A percentile compares a stretch with the other conserved stretches of the same genome.
Evolutionary conservation across 2,888 invertebrate genomes (phyloP).

Genomic region (Cynaeus angustus): DNA sequence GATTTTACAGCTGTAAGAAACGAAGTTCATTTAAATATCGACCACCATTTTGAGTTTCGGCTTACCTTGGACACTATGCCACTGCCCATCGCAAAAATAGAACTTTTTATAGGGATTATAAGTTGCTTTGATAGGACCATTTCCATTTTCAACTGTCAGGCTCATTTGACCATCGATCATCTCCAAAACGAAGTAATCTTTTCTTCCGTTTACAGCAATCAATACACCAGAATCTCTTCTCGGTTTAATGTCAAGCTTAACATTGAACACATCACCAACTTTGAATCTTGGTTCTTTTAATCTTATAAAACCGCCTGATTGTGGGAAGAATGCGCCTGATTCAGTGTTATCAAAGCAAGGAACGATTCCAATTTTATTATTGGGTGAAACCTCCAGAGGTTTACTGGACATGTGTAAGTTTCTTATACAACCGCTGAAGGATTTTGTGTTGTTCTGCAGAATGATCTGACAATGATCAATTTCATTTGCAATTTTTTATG

Average conservation of each 20-base stretch:
- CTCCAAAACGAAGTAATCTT: constrained; percentile 90
- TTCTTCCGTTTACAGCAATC: constrained; percentile 87
- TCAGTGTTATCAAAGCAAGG: constrained; percentile 88
- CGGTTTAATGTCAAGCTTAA: constrained; percentile 91
- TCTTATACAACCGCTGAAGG: constrained; percentile 89
- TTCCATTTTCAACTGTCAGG: constrained; percentile 88
- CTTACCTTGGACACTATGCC: constrained; percentile 90
- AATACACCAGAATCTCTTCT: constrained; percentile 89
- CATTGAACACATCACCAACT: constrained; percentile 85
- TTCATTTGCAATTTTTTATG: not conserved
- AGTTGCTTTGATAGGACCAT: constrained; percentile 84
- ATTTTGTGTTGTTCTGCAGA: constrained; percentile 72
- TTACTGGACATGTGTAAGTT: constrained; percentile 83
- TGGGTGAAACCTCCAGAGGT: constrained; percentile 77
- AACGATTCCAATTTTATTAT: constrained; percentile 75
- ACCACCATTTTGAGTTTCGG: constrained; percentile 17
- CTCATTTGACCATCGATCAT: constrained; percentile 89
- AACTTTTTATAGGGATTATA: constrained; percentile 78
- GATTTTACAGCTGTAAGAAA: constrained; percentile 83
- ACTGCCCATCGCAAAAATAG: constrained; percentile 93
- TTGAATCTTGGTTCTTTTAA: constrained; percentile 79
- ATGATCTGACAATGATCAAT: not conserved
- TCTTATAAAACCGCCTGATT: constrained; percentile 80
- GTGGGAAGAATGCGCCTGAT: constrained; percentile 88
- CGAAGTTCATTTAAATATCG: constrained; percentile 4